Evolutionary conservation across 2,797 vertebrate genomes (phyloP).

Genomic region (Bucorvus abyssinicus): DNA sequence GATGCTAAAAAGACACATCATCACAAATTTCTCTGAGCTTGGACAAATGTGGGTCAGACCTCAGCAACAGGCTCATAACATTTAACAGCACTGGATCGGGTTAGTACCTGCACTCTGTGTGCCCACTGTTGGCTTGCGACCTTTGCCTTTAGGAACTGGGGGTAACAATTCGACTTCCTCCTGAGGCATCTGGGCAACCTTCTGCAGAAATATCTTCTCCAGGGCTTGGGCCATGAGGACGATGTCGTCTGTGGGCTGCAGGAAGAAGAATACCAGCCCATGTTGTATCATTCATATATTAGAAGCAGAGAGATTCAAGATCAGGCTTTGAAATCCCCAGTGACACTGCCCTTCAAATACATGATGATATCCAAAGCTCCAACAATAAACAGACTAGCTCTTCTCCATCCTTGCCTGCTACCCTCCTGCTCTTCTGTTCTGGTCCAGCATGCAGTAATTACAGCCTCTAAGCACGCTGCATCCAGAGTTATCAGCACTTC

Average conservation of each 20-base stretch:
- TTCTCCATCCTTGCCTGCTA: background rate
- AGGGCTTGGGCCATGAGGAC: constrained; percentile 97
- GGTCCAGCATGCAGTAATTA: background rate
- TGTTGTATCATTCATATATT: background rate
- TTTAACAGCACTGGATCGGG: accelerated
- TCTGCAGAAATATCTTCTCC: constrained; percentile 96
- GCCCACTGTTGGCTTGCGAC: constrained; percentile 77
- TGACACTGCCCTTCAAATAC: background rate
- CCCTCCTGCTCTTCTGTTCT: background rate
- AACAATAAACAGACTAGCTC: background rate
- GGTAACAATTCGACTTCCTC: constrained; percentile 89
- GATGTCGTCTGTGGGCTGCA: constrained; percentile 95
- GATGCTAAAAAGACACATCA: background rate
- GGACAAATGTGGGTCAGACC: background rate
- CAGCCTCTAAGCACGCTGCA: background rate
- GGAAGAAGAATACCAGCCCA: background rate
- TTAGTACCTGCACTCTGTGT: constrained; percentile 72
- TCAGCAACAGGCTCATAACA: background rate
- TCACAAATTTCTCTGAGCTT: background rate
- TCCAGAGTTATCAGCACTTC: background rate
- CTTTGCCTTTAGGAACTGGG: constrained; percentile 85
- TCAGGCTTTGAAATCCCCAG: background rate
- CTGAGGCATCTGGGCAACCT: constrained; percentile 91
- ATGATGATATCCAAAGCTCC: background rate
- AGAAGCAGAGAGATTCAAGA: background rate